phyloP scores from a whole-genome alignment of 2,888 invertebrate genomes.

The Orchesellides sinensis region DNA sequence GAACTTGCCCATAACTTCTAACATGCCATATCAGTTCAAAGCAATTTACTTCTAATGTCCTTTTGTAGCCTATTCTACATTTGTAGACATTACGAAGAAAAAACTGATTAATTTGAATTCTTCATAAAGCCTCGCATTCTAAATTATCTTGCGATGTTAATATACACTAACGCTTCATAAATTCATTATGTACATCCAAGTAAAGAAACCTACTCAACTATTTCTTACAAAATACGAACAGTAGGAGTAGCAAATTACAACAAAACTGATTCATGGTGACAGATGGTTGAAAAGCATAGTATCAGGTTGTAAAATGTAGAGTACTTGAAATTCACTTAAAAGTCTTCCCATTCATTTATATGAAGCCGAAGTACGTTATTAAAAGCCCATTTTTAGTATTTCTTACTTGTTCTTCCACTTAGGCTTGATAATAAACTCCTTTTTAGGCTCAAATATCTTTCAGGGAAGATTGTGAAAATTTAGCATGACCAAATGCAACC shows the following conservation, averaged over 20 bases:
- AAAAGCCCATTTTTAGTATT: conserved; percentile 21
- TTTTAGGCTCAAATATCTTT: conserved; percentile 10
- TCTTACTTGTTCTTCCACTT: conserved; percentile 15
- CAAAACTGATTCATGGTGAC: conserved; percentile 2
- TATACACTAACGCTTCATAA: no score
- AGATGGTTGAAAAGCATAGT: neutral
- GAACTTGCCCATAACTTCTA: no score
- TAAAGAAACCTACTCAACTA: no score
- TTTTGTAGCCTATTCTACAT: no score
- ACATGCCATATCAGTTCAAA: no score
- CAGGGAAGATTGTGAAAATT: neutral
- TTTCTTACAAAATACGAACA: neutral
- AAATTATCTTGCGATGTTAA: no score
- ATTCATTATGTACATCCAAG: no score
- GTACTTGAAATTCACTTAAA: conserved; percentile 13
- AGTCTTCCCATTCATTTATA: neutral
- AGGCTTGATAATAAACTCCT: conserved; percentile 5
- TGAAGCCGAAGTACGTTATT: conserved; percentile 11
- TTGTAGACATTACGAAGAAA: no score
- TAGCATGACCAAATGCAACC: no score
- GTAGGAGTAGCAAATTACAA: neutral
- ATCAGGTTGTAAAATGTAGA: neutral
- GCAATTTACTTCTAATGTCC: no score
- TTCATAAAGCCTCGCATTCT: no score
- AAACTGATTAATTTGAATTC: no score